Conservation (phyloP, 2,888 invertebrate genomes). For the Agrochola lota region DNA sequence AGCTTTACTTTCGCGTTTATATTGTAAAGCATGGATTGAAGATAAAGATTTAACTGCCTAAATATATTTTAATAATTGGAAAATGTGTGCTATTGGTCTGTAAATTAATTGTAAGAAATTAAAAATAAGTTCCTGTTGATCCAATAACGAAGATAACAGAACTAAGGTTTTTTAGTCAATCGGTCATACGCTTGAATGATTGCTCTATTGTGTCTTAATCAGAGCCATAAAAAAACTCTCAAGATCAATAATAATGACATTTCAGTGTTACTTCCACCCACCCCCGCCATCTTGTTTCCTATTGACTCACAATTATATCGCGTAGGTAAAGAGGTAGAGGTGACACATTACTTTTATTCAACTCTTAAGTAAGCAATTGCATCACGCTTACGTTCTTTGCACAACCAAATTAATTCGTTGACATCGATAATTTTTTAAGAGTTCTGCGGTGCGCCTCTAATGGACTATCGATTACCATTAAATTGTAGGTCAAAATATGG, state of each 20-base stretch:
- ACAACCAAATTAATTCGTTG: slow-evolving; percentile 61
- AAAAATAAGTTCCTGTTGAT: not conserved
- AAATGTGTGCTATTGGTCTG: too few relatives aligned
- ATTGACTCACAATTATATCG: slow-evolving; percentile 53
- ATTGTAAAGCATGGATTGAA: not conserved
- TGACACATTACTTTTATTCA: slow-evolving; percentile 53
- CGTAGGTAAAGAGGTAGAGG: slow-evolving; percentile 53
- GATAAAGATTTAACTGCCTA: not conserved
- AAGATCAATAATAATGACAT: slow-evolving; percentile 38
- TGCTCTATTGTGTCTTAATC: slow-evolving; percentile 31
- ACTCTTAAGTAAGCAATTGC: slow-evolving; percentile 25
- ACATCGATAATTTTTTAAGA: slow-evolving; percentile 49
- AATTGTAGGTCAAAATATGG: slow-evolving; percentile 25
- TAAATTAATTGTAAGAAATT: not conserved
- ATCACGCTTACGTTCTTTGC: slow-evolving; percentile 36
- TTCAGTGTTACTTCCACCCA: slow-evolving; percentile 51
- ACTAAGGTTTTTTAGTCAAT: not conserved
- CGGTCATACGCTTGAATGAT: slow-evolving; percentile 17
- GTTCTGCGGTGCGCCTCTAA: slow-evolving; percentile 16
- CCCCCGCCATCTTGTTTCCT: slow-evolving; percentile 49
- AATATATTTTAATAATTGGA: not conserved
- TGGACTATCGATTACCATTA: slow-evolving; percentile 25
- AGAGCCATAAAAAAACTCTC: slow-evolving; percentile 30
- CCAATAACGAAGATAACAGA: slow-evolving; percentile 3
- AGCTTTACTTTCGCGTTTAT: not conserved